Evolutionary conservation across 2,113 vertebrate genomes (phyloP), one percentile per base, ranked within the genome.

Genomic region (Anthoscopus minutus): DNA sequence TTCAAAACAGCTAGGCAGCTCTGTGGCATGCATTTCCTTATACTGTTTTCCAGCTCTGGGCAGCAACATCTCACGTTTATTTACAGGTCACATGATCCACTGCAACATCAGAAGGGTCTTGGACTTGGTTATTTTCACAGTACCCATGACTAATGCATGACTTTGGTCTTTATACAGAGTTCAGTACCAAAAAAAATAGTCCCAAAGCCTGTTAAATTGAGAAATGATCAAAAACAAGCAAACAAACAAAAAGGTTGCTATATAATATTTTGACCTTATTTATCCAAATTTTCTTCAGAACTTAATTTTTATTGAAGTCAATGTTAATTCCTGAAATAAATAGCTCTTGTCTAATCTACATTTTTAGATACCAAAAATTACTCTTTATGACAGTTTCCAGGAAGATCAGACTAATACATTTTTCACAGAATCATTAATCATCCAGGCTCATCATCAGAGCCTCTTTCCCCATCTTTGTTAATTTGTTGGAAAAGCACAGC

Each of bases 371-470:
- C 7, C 54, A 64, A 82, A 88, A 66, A 69, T 64, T 58, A 88
- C 24, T 83, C 76, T 80, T 83, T 62, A 58, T 66, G 82, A 83
- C 67, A 83, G 33, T 50, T 66, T 86, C 30, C 35, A 86, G 80
- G 62, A 93, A 90, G 56, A 54, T 88, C 38, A 81, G 51, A 30
- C 50, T 92, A 93, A 93, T 64, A 50, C 35, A 51, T 88, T 88
- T 93, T 88, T 65, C 76, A 83, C 22, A 77, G 54, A 80, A 77
- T 62, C 78, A 92, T 92, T 86, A 94, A 84, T 90, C 67, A 73
- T 56, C 24, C 35, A 70, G 16, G 21, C 77, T 94, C 56, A 88
- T 72, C 38, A 33, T 82, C 62, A 73, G 78, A 74, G 31, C 24
- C 33, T 85, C 31, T 78, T 67, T 85, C 23, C 14, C 13, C 9